phyloP scores from a whole-genome alignment of 1,140 invertebrate species.

The Drosophila arizonae region DNA sequence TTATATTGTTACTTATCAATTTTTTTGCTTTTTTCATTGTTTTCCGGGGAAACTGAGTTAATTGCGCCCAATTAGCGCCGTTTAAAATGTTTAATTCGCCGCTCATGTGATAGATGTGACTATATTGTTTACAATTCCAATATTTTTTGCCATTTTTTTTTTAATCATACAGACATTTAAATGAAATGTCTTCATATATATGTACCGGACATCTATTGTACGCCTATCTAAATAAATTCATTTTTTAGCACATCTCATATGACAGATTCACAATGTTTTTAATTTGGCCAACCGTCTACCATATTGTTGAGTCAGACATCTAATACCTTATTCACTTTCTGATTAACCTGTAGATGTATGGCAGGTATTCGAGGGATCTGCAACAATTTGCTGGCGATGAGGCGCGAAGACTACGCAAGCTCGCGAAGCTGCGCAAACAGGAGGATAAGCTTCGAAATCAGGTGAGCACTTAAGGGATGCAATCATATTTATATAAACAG shows the following conservation, averaged over 20 bases:
- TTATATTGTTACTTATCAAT: not conserved
- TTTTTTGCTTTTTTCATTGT: conserved; percentile 18
- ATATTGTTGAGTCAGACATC: conserved; percentile 6
- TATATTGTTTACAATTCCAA: conserved; percentile 27
- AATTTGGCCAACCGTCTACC: conserved; percentile 6
- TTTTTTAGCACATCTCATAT: conserved; percentile 44
- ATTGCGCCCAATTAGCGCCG: conserved; percentile 28
- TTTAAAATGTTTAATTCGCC: conserved; percentile 34
- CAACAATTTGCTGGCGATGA: conserved; percentile 96
- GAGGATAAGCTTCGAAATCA: conserved; percentile 88
- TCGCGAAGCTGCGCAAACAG: conserved; percentile 87
- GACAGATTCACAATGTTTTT: conserved; percentile 24
- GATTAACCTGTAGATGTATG: conserved; percentile 92
- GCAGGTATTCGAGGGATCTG: conserved; percentile 96
- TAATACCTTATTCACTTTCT: not conserved
- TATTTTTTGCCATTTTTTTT: conserved; percentile 6
- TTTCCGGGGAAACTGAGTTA: conserved; percentile 37
- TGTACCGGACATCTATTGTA: conserved; percentile 9
- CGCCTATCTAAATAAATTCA: conserved; percentile 43
- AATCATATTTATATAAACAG: not conserved
- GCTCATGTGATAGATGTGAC: conserved; percentile 36
- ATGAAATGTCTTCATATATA: not conserved
- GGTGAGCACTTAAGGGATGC: conserved; percentile 55
- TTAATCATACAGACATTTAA: not conserved
- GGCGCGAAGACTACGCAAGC: conserved; percentile 88